Conservation (phyloP, 1,140 invertebrate genomes). For the Scaptomyza pallida region DNA sequence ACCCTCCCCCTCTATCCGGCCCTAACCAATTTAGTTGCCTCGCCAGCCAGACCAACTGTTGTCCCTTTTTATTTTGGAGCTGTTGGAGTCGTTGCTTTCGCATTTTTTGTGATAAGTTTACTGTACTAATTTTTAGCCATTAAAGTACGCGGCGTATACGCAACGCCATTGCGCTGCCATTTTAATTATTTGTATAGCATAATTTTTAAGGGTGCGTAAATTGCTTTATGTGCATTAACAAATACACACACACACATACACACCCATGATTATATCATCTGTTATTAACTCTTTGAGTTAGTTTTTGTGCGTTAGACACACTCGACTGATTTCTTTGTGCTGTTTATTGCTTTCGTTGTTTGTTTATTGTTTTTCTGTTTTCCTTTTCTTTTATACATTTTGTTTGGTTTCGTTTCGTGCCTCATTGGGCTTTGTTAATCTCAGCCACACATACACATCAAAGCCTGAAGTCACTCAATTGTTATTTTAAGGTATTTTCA, state of each 20-base stretch:
- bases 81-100: constrained; percentile 22
- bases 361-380: constrained; percentile 31
- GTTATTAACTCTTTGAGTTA: constrained; percentile 60
- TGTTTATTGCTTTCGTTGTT: constrained; percentile 9
- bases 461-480: constrained; percentile 32
- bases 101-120: constrained; percentile 54
- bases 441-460: constrained; percentile 38
- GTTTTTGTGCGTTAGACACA: constrained; percentile 59
- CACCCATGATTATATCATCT: background rate
- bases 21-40: background rate
- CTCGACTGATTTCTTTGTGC: constrained; percentile 52
- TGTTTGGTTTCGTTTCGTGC: background rate
- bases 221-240: constrained; percentile 16
- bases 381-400: background rate
- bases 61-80: constrained; percentile 17
- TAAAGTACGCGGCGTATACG: constrained; percentile 52
- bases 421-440: constrained; percentile 58
- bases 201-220: constrained; percentile 29
- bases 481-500: constrained; percentile 23
- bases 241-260: constrained; percentile 7
- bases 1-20: too few relatives aligned
- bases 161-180: constrained; percentile 5
- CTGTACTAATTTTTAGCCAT: constrained; percentile 74
- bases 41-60: constrained; percentile 16
- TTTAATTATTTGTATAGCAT: constrained; percentile 45